Conservation (phyloP, 1,140 invertebrate genomes). For the Coelopa frigida region DNA sequence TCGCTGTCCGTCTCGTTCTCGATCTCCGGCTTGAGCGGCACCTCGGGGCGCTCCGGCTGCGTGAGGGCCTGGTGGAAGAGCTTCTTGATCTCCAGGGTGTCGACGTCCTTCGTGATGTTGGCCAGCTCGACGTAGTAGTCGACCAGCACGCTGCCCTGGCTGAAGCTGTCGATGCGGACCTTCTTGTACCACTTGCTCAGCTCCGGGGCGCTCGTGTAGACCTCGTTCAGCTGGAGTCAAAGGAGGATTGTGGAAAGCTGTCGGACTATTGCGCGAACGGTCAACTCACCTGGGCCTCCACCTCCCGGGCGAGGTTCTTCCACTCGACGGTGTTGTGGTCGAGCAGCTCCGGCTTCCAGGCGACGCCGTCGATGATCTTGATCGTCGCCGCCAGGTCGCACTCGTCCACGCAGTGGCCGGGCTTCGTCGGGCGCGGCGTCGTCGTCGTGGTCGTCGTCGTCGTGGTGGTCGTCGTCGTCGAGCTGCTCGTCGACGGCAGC, state of each 20-base stretch:
- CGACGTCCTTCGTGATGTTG: constrained; percentile 66
- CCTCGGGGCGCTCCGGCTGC: constrained; percentile 47
- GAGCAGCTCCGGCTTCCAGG: constrained; percentile 77
- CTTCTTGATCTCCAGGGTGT: constrained; percentile 71
- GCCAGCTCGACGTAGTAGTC: constrained; percentile 80
- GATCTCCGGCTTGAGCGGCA: constrained; percentile 50
- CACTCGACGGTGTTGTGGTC: constrained; percentile 81
- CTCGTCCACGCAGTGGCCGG: constrained; percentile 67
- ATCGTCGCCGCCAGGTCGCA: constrained; percentile 80
- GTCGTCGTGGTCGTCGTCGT: constrained; percentile 70
- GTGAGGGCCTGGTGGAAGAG: constrained; percentile 73
- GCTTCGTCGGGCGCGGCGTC: constrained; percentile 65
- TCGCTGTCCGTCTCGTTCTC: constrained; percentile 48
- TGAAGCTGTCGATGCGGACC: constrained; percentile 80
- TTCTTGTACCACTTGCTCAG: constrained; percentile 77
- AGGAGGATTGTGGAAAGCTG: neutral
- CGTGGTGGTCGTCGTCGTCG: constrained; percentile 59
- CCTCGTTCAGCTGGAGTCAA: constrained; percentile 63
- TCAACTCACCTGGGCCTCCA: constrained; percentile 61
- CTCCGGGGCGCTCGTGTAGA: constrained; percentile 66
- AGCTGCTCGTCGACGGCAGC: constrained; percentile 42
- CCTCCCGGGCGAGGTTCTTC: constrained; percentile 70
- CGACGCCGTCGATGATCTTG: constrained; percentile 68
- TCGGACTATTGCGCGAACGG: too few relatives aligned
- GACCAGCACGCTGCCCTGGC: constrained; percentile 77